Evolutionary conservation across 2,888 invertebrate species (phyloP).

Genomic region (Lymantria dispar): DNA sequence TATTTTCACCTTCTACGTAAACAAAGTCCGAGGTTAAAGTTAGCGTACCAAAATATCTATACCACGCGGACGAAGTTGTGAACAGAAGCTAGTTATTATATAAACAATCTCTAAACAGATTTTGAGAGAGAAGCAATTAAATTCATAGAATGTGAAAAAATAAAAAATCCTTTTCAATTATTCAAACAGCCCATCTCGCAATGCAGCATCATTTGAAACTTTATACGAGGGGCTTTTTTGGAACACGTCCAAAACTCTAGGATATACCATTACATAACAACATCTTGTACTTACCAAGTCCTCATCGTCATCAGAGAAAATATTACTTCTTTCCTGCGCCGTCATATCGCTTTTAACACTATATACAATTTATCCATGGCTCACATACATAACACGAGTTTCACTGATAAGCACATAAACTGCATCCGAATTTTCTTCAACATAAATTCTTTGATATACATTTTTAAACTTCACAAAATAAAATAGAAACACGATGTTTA

Average conservation of each 20-base stretch:
- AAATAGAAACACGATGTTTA: neutral
- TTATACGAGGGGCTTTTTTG: slow-evolving; percentile 48
- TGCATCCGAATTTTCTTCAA: slow-evolving; percentile 62
- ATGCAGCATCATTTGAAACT: slow-evolving; percentile 45
- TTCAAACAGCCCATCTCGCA: slow-evolving; percentile 25
- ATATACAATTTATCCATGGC: slow-evolving; percentile 61
- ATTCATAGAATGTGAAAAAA: neutral
- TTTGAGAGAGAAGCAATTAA: neutral
- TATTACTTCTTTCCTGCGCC: slow-evolving; percentile 68
- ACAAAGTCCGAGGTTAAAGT: too few relatives aligned
- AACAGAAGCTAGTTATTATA: too few relatives aligned
- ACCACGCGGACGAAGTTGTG: too few relatives aligned
- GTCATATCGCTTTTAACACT: slow-evolving; percentile 65
- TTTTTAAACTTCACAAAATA: slow-evolving; percentile 12
- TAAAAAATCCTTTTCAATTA: slow-evolving; percentile 10
- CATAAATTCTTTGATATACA: slow-evolving; percentile 9
- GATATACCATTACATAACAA: slow-evolving; percentile 49
- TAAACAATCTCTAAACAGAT: too few relatives aligned
- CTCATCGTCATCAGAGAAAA: slow-evolving; percentile 74
- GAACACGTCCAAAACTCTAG: slow-evolving; percentile 52
- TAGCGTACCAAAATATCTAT: too few relatives aligned
- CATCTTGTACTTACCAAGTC: slow-evolving; percentile 61
- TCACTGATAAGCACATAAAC: slow-evolving; percentile 64
- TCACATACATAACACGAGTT: slow-evolving; percentile 59
- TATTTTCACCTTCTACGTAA: too few relatives aligned